Evolutionary conservation across 2,797 vertebrate genomes (phyloP).

Genomic region (Sebastes itinus): DNA sequence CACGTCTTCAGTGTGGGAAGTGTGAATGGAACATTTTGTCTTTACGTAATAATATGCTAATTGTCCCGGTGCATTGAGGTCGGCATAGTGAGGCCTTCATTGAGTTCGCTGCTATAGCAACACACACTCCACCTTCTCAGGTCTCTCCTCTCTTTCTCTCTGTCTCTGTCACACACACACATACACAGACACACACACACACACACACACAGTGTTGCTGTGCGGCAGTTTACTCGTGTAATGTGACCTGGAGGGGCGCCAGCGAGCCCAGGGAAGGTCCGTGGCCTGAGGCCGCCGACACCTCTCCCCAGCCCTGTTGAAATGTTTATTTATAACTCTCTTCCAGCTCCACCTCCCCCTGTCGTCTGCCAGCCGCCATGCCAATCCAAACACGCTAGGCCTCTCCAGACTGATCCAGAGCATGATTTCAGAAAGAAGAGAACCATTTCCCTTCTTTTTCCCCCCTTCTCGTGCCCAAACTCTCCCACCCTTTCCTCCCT

Average conservation of each 20-base stretch:
- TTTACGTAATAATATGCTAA: conserved; percentile 55
- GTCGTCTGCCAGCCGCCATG: conserved; percentile 81
- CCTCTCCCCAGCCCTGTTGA: conserved; percentile 85
- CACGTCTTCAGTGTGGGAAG: background rate
- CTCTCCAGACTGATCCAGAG: conserved; percentile 81
- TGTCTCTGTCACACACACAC: conserved; percentile 19
- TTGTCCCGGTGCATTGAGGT: conserved; percentile 30
- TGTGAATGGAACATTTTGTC: conserved; percentile 52
- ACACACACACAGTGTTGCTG: conserved; percentile 77
- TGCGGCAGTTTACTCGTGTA: conserved; percentile 84
- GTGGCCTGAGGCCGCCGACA: conserved; percentile 79
- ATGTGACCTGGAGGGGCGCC: conserved; percentile 85
- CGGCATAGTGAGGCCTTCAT: conserved; percentile 36
- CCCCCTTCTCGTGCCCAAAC: conserved; percentile 59
- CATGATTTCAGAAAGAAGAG: conserved; percentile 85
- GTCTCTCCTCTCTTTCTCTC: conserved; percentile 36
- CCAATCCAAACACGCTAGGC: conserved; percentile 88
- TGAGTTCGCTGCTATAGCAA: conserved; percentile 59
- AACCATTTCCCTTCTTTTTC: conserved; percentile 67
- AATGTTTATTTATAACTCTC: conserved; percentile 90
- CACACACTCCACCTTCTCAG: conserved; percentile 40
- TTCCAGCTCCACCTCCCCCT: conserved; percentile 77
- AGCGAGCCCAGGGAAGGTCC: conserved; percentile 76
- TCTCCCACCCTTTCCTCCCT: conserved; percentile 59
- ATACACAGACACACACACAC: conserved; percentile 10